Base-by-base conservation (phyloP, 2,888 invertebrate species). In the Eupithecia pulchellata region DNA sequence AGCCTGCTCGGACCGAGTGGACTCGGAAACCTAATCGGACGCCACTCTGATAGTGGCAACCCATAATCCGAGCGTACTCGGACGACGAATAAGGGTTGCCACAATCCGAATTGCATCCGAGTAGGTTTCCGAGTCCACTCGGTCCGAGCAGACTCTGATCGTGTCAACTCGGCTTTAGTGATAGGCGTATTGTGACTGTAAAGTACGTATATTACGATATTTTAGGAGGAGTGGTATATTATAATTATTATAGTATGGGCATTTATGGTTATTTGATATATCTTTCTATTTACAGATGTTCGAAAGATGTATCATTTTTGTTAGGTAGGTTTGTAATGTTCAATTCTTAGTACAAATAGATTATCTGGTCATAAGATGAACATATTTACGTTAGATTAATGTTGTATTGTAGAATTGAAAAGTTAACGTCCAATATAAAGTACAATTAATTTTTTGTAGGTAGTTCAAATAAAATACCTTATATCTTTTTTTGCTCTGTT, bases 301-400 rank as follows among this genome's bases (percentile, higher is more conserved):
- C 2, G 3, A 47, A 13, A 25, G 47, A 47, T 47, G 9, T 47
- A 20, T 47, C 9, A 52, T 52, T 13, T 52, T 25, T 52, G 52
- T 13, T 25, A 25, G 20, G 52, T 52, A 52, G 52, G 25, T 52
- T 52, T 25, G 20, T 13, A 52, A 52, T 52, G 55, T 29, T 27
- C 58, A 71, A 64, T 20, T 27, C 42, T 66, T 71, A 71, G 70
- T 64, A 71, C 58, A 71, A 71, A 66, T 55, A 32, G 6, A 17
- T 29, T 29, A 57, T 29, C 27, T 57, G 27, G 14, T 57, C 57
- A 57, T 57, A 57, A 29, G 52, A 57, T 29, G 17, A 57, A 57
- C 27, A 17, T 57, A 52, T 52, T 52, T 25, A 25, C 11, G 57
- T 27, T 29, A 9, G 2, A n/a, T 20, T 20, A 20, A 20, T 20